A percentile compares a stretch with the other conserved stretches of the same genome.
phyloP scores from a whole-genome alignment of 1,140 invertebrate species.

The Nebria ingens region DNA sequence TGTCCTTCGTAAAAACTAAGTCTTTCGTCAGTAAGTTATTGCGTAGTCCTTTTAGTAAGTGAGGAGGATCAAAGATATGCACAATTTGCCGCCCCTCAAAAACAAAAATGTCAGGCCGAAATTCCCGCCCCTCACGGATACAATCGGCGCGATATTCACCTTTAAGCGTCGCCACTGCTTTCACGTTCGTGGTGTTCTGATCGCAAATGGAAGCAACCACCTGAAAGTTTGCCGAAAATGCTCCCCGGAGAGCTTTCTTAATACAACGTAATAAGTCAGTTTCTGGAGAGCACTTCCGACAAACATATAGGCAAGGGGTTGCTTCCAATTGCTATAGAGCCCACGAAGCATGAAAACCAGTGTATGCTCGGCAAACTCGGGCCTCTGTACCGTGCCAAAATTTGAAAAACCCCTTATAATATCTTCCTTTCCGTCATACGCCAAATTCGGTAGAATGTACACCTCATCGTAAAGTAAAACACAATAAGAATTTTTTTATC shows the following conservation, averaged over 20 bases:
- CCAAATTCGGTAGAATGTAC: not conserved
- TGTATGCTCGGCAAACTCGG: not conserved
- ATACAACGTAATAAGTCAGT: not conserved
- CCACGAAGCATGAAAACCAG: not conserved
- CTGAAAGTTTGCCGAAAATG: too few relatives aligned
- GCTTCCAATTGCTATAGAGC: not conserved
- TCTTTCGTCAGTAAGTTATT: constrained; percentile 10
- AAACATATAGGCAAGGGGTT: not conserved
- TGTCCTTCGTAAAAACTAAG: not conserved
- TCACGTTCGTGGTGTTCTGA: too few relatives aligned
- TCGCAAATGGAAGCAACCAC: too few relatives aligned
- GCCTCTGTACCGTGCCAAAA: not conserved
- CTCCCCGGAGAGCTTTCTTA: not conserved
- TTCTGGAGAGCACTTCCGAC: not conserved
- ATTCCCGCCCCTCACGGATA: not conserved
- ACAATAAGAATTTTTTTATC: not conserved
- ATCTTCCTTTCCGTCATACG: not conserved
- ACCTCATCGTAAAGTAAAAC: not conserved
- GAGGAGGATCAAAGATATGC: constrained; percentile 11
- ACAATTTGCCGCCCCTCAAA: constrained; percentile 10
- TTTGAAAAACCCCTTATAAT: not conserved
- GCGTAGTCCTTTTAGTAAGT: constrained; percentile 12
- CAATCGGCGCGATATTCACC: too few relatives aligned
- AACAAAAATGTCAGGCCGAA: constrained; percentile 1
- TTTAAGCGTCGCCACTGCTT: too few relatives aligned